These are phyloP conservation scores for Siniperca chuatsi DNA, from an alignment of 2,113 vertebrate species.

Conservation along the genomic window DNA sequence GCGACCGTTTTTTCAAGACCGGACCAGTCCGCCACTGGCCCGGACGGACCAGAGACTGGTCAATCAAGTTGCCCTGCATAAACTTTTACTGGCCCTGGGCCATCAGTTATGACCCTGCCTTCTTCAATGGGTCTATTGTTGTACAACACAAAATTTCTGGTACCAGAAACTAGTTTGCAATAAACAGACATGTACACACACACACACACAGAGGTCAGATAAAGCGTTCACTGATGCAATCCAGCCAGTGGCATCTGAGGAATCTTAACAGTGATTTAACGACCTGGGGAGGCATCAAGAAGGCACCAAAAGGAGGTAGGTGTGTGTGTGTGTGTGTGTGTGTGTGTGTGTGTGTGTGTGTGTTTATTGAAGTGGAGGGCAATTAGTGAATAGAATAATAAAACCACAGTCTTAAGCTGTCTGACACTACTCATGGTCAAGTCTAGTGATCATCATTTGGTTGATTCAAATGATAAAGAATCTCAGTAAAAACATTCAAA, in stretches of 20 bases:
- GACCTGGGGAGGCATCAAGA: slow-evolving; percentile 49
- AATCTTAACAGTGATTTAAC: slow-evolving; percentile 69
- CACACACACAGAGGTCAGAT: neutral
- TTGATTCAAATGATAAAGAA: neutral
- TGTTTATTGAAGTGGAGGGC: neutral
- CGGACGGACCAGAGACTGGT: no score
- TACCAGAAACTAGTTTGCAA: neutral
- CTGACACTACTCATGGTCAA: slow-evolving; percentile 20
- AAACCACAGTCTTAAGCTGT: neutral
- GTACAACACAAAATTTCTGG: neutral
- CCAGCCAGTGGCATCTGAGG: slow-evolving; percentile 57
- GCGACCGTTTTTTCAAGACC: no score
- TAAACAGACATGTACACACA: neutral
- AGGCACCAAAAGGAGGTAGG: slow-evolving; percentile 4
- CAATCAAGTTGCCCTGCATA: no score
- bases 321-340: neutral
- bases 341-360: slow-evolving; percentile 12
- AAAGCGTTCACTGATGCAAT: neutral
- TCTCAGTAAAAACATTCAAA: neutral
- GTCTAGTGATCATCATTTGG: slow-evolving; percentile 20
- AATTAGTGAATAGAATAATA: slow-evolving; percentile 34
- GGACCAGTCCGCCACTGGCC: no score
- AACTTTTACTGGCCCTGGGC: no score
- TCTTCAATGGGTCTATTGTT: neutral
- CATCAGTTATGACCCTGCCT: no score